Evolutionary conservation across 2,888 invertebrate species (phyloP), one percentile per base, ranked within the genome.

Genomic region (Biston betularia): DNA sequence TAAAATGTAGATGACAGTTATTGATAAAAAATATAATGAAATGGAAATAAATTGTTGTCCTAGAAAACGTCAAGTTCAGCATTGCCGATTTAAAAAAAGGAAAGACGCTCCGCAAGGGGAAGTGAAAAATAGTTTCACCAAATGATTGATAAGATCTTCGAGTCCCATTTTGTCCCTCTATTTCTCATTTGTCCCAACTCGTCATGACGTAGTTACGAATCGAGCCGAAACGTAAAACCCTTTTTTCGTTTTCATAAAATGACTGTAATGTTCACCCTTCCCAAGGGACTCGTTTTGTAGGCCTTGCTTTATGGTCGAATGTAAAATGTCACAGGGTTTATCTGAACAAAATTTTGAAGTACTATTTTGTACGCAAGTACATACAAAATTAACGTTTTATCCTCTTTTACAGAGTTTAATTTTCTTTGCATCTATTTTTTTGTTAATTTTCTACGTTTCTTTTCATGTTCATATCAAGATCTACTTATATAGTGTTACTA

Each of bases 161-260:
- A 35, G 24, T 55, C 54, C 59, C 44, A 58, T 48, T 40, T 58
- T 58, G 53, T 58, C 64, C 46, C 38, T 40, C 48, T 49, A 33
- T 46, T 58, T 56, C 46, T 62, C 70, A 68, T 70, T 68, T 68
- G 62, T 67, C 48, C 54, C 46, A 35, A 63, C 48, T 63, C 59
- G 67, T 67, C 65, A 64, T 52, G 62, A 59, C 63, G 61, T 65
- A 65, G 69, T 69, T 65, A 69, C 66, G 50, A 24, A 50, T 42
- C 60, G 53, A 56, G 52, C 42, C 53, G 58, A 66, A 68, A 69
- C 61, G 69, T 57, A 67, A 73, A 71, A 63, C 69, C 66, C 69
- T 72, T 24, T 73, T 69, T 69, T 68, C 69, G 59, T 65, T 65
- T 69, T 69, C 35, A 63, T 53, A 68, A 64, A 68, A 68, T 56